phyloP scores from a whole-genome alignment of 2,113 vertebrate genomes.

The Pampusana beccarii region DNA sequence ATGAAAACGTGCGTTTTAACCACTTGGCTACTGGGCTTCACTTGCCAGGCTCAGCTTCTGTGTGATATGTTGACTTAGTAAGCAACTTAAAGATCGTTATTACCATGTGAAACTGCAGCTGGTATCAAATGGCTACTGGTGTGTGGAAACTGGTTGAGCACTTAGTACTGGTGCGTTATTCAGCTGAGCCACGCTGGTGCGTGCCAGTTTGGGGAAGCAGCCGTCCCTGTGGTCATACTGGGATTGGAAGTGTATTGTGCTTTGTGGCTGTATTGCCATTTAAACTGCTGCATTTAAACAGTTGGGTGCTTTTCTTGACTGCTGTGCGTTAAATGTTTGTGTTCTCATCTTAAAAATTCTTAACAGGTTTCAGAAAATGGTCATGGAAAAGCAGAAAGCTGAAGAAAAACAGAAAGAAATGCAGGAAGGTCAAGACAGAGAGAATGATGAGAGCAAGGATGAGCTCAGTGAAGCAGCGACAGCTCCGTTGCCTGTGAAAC shows the following conservation, averaged over 20 bases:
- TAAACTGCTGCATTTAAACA: neutral
- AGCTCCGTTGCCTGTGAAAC: neutral
- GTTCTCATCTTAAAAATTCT: neutral
- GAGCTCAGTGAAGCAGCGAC: neutral
- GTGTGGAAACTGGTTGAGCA: neutral
- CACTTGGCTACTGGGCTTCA: neutral
- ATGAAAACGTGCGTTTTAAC: neutral
- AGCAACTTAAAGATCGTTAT: neutral
- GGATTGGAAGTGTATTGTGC: neutral
- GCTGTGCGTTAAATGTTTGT: neutral
- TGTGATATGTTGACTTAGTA: neutral
- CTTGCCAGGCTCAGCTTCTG: neutral
- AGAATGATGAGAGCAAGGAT: neutral
- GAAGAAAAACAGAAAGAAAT: constrained; percentile 64
- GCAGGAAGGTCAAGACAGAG: constrained; percentile 38
- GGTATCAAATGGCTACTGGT: neutral
- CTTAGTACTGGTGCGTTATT: neutral
- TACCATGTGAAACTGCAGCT: neutral
- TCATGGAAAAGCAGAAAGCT: constrained; percentile 68
- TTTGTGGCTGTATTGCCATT: neutral
- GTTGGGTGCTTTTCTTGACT: neutral
- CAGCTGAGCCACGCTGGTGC: neutral
- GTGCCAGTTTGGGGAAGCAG: neutral
- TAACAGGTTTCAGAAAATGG: constrained; percentile 70
- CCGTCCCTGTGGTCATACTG: neutral